A percentile compares a stretch with the other conserved stretches of the same genome.
Evolutionary conservation across 1,140 invertebrate genomes (phyloP).

Genomic region (Monomorium pharaonis): DNA sequence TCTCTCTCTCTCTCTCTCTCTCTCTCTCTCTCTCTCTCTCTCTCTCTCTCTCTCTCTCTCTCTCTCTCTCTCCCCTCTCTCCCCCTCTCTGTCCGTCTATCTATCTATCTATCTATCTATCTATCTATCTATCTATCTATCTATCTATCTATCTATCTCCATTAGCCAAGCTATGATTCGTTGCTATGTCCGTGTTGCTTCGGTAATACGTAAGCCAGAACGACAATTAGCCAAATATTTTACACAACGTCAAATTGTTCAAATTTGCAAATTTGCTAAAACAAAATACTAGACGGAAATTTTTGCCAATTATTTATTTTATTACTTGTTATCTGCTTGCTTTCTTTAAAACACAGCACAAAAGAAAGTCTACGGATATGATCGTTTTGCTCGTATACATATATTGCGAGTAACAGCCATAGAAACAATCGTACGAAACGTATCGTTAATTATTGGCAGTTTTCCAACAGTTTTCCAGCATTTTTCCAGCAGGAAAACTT

Average conservation of each 20-base stretch:
- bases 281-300: neutral
- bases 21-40: too few species aligned
- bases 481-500: neutral
- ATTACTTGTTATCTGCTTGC: neutral
- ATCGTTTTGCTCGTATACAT: neutral
- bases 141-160: too few species aligned
- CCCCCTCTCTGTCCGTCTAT: too few species aligned
- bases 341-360: neutral
- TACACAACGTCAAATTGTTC: neutral
- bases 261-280: neutral
- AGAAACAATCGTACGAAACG: neutral
- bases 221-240: neutral
- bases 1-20: too few species aligned
- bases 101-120: too few species aligned
- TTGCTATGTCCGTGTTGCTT: neutral
- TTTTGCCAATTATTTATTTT: neutral
- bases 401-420: neutral
- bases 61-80: too few species aligned
- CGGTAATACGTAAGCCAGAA: neutral
- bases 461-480: neutral
- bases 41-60: too few species aligned
- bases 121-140: too few species aligned
- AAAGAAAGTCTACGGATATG: neutral
- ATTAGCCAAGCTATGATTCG: neutral
- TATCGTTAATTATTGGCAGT: neutral